Evolutionary conservation across 2,888 invertebrate species (phyloP), one percentile per base, ranked within the genome.

Genomic region (Macaria notata): DNA sequence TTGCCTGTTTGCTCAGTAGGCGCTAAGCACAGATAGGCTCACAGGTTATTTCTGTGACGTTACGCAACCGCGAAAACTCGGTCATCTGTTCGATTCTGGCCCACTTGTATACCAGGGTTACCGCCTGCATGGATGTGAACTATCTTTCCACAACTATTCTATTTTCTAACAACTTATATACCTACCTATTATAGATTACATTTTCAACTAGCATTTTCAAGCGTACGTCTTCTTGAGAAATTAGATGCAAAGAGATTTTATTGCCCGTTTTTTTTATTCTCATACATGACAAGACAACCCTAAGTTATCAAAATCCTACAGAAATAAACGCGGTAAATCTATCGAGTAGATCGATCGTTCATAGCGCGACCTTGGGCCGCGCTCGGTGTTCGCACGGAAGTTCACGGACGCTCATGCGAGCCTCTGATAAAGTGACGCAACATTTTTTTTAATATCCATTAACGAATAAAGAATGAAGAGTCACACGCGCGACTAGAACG

Each of bases 51-150:
- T 84, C 73, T 74, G 79, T 75, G 65, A 65, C 68, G 71, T 88
- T 86, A 83, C 84, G 79, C 77, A 86, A 87, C 76, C 70, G 63
- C 66, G 70, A 76, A 81, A 88, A 84, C 76, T 88, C 87, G 88
- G 88, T 87, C 88, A 88, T 83, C 81, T 76, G 78, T 78, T 69
- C 72, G 69, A 70, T 72, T 73, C 81, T 77, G 79, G 78, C 70
- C 73, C 69, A 71, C 72, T 73, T 75, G 75, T 60, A 72, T 51
- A 63, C 62, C 72, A 81, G 33, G 33, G 33, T 7, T 36, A 36
- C 33, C 33, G 7, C 4, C 33, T 36, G 33, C 33, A 36, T 7
- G 4, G 7, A 7, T 36, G 33, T 36, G 4, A 4, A 36, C 33
- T 36, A 36, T 36, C 7, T 36, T 7, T 36, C 4, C 33, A 36